These are phyloP conservation scores for Trypoxylus dichotomus DNA, from an alignment of 1,140 invertebrate genomes.

Conservation along the genomic window DNA sequence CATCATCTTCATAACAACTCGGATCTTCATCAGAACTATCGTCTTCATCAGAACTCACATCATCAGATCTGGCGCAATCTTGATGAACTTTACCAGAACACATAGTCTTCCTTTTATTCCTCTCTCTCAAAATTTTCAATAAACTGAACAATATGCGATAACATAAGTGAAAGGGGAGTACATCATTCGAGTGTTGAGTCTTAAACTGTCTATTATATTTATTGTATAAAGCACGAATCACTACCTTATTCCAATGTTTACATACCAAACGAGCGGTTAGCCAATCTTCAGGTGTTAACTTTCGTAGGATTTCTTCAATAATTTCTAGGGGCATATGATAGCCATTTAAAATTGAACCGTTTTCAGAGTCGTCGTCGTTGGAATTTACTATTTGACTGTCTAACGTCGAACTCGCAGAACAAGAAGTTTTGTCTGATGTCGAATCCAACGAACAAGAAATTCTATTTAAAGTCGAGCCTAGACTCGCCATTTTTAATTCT, in stretches of 20 bases:
- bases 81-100: too few species aligned
- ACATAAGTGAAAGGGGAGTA: slow-evolving; percentile 48
- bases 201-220: slow-evolving; percentile 39
- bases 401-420: too few species aligned
- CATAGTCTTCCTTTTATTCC: too few species aligned
- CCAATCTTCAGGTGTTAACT: slow-evolving; percentile 39
- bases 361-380: slow-evolving; percentile 36
- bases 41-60: too few species aligned
- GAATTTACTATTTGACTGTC: too few species aligned
- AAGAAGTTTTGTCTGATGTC: too few species aligned
- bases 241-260: slow-evolving; percentile 48
- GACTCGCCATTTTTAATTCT: background rate
- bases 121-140: slow-evolving; percentile 49
- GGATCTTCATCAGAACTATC: too few species aligned
- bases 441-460: too few species aligned
- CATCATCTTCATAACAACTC: too few species aligned
- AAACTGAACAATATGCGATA: slow-evolving; percentile 45
- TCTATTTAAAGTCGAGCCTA: too few species aligned
- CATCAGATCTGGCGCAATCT: too few species aligned
- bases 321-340: slow-evolving; percentile 49
- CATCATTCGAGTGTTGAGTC: slow-evolving; percentile 39
- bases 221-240: slow-evolving; percentile 38
- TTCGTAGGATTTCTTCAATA: slow-evolving; percentile 44
- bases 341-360: slow-evolving; percentile 45
- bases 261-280: slow-evolving; percentile 46